These are phyloP conservation scores for Epirrhoe tristata DNA, from an alignment of 2,888 invertebrate genomes.

Conservation along the genomic window DNA sequence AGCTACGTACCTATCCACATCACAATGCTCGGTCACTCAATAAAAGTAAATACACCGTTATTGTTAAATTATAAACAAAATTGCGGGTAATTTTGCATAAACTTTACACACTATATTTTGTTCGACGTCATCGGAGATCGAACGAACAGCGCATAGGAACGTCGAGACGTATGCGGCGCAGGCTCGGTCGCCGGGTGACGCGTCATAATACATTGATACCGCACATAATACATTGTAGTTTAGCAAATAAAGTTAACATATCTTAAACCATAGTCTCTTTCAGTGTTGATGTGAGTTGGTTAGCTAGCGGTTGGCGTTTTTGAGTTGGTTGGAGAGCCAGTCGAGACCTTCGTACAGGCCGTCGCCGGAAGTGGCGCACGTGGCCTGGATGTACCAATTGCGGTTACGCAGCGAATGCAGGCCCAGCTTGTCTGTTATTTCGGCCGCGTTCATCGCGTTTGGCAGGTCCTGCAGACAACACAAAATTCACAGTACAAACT, in stretches of 20 bases:
- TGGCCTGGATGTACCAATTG: slow-evolving; percentile 99
- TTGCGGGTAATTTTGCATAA: slow-evolving; percentile 75
- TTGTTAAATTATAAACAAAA: slow-evolving; percentile 74
- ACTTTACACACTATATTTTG: slow-evolving; percentile 83
- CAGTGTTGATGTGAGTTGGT: slow-evolving; percentile 76
- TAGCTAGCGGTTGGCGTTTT: slow-evolving; percentile 97
- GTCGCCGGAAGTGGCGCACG: slow-evolving; percentile 99
- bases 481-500: neutral
- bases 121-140: slow-evolving; percentile 78
- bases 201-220: slow-evolving; percentile 80
- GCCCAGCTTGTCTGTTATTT: slow-evolving; percentile 99
- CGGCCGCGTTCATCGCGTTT: slow-evolving; percentile 99
- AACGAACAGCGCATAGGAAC: slow-evolving; percentile 66
- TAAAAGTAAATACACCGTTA: slow-evolving; percentile 69
- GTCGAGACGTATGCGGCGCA: slow-evolving; percentile 52
- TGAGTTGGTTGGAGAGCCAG: slow-evolving; percentile 99
- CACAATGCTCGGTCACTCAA: slow-evolving; percentile 78
- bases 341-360: slow-evolving; percentile 99
- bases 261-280: slow-evolving; percentile 86
- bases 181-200: slow-evolving; percentile 76
- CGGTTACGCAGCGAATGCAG: slow-evolving; percentile 99
- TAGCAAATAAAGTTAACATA: slow-evolving; percentile 86
- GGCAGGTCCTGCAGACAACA: slow-evolving; percentile 93
- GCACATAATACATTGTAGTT: slow-evolving; percentile 84
- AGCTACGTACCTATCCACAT: slow-evolving; percentile 83